phyloP scores from a whole-genome alignment of 1,140 invertebrate species.

The Gonioctena quinquepunctata region DNA sequence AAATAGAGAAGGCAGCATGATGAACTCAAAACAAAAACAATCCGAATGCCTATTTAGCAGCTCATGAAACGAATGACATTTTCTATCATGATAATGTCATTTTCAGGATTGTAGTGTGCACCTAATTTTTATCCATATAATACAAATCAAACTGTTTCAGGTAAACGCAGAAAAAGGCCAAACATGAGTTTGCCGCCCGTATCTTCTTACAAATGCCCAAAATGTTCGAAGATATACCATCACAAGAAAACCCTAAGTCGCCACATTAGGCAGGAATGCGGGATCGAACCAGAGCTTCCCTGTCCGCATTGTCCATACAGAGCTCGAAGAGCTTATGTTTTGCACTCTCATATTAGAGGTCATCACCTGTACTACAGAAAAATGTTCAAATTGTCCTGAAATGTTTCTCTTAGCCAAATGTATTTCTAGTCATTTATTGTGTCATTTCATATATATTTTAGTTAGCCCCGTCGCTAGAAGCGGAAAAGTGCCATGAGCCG shows the following conservation, averaged over 20 bases:
- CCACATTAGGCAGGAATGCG: slow-evolving; percentile 61
- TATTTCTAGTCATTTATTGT: slow-evolving; percentile 5
- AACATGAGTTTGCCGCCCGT: neutral
- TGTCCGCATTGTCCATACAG: slow-evolving; percentile 57
- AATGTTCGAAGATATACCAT: slow-evolving; percentile 62
- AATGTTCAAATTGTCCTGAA: slow-evolving; percentile 3
- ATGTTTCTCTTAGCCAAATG: neutral
- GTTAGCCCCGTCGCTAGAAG: too few relatives aligned
- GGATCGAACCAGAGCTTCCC: slow-evolving; percentile 63
- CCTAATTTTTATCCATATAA: too few relatives aligned
- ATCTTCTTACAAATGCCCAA: slow-evolving; percentile 56
- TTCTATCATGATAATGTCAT: too few relatives aligned
- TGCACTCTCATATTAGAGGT: slow-evolving; percentile 46
- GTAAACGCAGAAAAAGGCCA: neutral
- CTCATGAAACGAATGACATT: too few relatives aligned
- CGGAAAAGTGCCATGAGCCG: too few relatives aligned
- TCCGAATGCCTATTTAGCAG: too few relatives aligned
- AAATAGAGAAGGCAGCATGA: too few relatives aligned
- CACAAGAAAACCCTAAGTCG: slow-evolving; percentile 61
- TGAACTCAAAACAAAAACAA: too few relatives aligned
- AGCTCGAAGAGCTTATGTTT: slow-evolving; percentile 45
- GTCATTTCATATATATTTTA: too few relatives aligned
- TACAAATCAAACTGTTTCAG: neutral
- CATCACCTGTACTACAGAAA: slow-evolving; percentile 35
- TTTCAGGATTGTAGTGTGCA: too few relatives aligned